Base-by-base conservation (phyloP, 2,888 invertebrate species). In the Epistrophe grossulariae region DNA sequence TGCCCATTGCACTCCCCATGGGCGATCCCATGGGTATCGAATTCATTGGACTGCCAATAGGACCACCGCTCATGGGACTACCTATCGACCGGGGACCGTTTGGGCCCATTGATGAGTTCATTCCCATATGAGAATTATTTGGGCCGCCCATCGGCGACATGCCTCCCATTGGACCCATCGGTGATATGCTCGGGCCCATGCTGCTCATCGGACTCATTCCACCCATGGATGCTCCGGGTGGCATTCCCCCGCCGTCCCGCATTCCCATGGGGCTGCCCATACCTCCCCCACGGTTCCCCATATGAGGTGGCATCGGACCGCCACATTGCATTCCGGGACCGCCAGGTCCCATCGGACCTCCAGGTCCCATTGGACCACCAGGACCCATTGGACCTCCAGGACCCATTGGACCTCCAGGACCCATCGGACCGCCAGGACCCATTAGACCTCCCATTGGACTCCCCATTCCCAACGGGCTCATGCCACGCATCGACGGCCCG, bases 1-100 rank as follows among this genome's bases (percentile, higher is more conserved):
- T 95, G 85, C 97, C 95, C 94, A 96, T 95, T 55, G 95, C 94
- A 88, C 95, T 95, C 48, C 95, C 95, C 95, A 96, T 95, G 24
- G 95, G 95, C 88, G 95, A 95, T n/a, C 95, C 95, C 95, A 95
- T 95, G 60, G 95, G 95, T 94, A 95, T 94, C 60, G 95, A 95
- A 91, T 95, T 96, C 95, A 96, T 96, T 17, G 96, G 96, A 64
- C 94, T 94, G 13, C 94, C 93, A 8, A 94, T 92, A 2, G 93
- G 93, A 6, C 94, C 94, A 84, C 94, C 93, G 89, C 95, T 95
- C 95, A 96, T 96, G n/a, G 96, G 95, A 90, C 95, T 95, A 40
- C 95, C 95, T 95, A 96, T 95, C 84, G 95, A 94, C 88, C 95
- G 94, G 84, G 91, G 92, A 59, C 91, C 91, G 85, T 92, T 93